A percentile compares a stretch with the other conserved stretches of the same genome.
Evolutionary conservation across 2,797 vertebrate genomes (phyloP).

Genomic region (Alauda arvensis): DNA sequence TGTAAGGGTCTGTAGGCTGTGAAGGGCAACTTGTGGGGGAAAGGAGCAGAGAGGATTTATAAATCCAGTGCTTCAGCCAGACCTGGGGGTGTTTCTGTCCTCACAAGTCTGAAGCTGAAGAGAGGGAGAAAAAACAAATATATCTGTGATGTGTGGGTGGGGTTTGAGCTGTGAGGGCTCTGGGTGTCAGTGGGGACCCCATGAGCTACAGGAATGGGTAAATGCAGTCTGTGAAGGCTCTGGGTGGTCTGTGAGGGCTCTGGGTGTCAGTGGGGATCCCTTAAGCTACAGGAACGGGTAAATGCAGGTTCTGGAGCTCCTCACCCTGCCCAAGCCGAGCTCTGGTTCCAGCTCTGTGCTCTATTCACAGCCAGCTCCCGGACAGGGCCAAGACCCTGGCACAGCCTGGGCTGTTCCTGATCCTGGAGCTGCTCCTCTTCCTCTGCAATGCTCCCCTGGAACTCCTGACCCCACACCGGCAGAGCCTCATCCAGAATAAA

Average conservation of each 20-base stretch:
- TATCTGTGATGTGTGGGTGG: background rate
- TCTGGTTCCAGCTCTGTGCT: background rate
- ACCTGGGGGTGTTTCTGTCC: background rate
- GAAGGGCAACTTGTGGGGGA: background rate
- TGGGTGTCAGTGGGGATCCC: background rate
- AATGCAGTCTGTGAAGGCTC: background rate
- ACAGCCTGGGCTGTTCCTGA: background rate
- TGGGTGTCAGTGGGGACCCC: background rate
- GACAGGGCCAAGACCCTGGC: fast-evolving
- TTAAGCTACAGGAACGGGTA: background rate
- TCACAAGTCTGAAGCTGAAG: background rate
- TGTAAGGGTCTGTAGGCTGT: background rate
- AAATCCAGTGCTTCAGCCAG: background rate
- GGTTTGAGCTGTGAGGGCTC: background rate
- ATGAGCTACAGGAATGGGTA: background rate
- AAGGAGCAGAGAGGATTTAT: background rate
- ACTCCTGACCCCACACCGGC: background rate
- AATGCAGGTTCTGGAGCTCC: background rate
- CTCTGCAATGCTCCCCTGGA: background rate
- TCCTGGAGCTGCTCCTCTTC: background rate
- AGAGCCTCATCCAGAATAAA: background rate
- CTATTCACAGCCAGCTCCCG: background rate
- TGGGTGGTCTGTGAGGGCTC: background rate
- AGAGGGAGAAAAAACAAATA: background rate
- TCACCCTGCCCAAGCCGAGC: background rate